Evolutionary conservation across 2,888 invertebrate genomes (phyloP).

Genomic region (Pammene fasciana): DNA sequence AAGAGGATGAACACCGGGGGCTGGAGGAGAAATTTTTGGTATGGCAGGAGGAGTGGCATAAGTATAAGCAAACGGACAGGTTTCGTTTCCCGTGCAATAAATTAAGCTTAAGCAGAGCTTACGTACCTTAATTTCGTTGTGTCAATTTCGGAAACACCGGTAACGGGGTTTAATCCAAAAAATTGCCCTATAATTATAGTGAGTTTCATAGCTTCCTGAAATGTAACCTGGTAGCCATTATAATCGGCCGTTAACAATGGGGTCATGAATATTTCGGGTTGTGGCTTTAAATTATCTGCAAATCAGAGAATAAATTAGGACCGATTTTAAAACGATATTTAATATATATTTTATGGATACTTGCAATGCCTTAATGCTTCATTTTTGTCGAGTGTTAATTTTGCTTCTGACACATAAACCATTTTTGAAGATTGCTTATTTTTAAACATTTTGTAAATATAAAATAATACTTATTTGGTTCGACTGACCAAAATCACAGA

Average conservation of each 20-base stretch:
- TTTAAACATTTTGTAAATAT: conserved; percentile 9
- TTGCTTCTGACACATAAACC: conserved; percentile 25
- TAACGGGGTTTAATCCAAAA: conserved; percentile 59
- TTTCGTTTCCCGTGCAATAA: no score
- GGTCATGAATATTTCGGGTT: conserved; percentile 27
- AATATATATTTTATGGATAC: neutral
- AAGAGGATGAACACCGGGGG: no score
- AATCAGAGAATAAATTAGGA: neutral
- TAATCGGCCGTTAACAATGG: conserved; percentile 14
- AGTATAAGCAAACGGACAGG: no score
- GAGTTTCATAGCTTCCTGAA: conserved; percentile 57
- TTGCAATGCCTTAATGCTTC: conserved; percentile 16
- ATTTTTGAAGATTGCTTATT: conserved; percentile 1
- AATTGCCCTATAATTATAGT: conserved; percentile 54
- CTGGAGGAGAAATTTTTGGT: no score
- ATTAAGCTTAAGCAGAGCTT: neutral
- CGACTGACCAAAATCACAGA: no score
- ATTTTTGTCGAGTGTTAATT: conserved; percentile 10
- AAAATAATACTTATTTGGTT: neutral
- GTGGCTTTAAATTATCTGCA: conserved; percentile 23
- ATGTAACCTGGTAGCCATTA: conserved; percentile 43
- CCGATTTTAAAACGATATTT: neutral
- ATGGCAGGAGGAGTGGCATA: no score
- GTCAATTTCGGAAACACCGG: conserved; percentile 51
- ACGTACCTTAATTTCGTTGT: conserved; percentile 55